These are phyloP conservation scores for Lacanobia wlatinum DNA, from an alignment of 2,888 invertebrate genomes.

Conservation along the genomic window DNA sequence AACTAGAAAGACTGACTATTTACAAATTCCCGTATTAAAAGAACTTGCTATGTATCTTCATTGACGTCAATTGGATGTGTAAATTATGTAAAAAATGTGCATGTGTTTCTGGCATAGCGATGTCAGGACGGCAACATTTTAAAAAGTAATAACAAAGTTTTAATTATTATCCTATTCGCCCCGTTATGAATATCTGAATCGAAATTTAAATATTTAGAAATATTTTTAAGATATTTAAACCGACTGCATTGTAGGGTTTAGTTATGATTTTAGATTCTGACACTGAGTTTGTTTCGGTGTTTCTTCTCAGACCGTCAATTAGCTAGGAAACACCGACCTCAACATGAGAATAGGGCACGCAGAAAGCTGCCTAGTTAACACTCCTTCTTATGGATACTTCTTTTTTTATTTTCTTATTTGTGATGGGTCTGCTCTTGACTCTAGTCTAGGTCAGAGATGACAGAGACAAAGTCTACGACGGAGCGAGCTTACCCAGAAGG, in stretches of 20 bases:
- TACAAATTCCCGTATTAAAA: too few species aligned
- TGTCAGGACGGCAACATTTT: neutral
- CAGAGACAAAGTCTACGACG: too few species aligned
- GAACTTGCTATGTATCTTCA: too few species aligned
- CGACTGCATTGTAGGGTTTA: slow-evolving; percentile 6
- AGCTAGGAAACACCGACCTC: slow-evolving; percentile 16
- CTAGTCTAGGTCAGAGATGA: too few species aligned
- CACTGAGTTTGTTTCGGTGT: slow-evolving; percentile 36
- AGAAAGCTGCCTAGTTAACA: slow-evolving; percentile 1
- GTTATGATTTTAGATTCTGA: slow-evolving; percentile 1
- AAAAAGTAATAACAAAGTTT: too few species aligned
- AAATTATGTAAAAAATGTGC: too few species aligned
- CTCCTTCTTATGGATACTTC: too few species aligned
- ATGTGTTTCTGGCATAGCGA: neutral
- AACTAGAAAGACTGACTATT: neutral
- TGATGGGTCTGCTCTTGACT: too few species aligned
- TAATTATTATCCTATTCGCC: slow-evolving; percentile 1
- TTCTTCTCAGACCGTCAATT: slow-evolving; percentile 34
- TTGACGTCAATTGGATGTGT: neutral
- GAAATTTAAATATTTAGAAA: slow-evolving; percentile 3
- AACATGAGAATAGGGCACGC: slow-evolving; percentile 9
- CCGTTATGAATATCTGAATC: neutral
- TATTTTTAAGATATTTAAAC: neutral
- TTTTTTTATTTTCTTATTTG: too few species aligned
- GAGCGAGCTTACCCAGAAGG: too few species aligned